Evolutionary conservation across 2,797 vertebrate genomes (phyloP), one percentile per base, ranked within the genome.

Genomic region (Oreochromis mossambicus): DNA sequence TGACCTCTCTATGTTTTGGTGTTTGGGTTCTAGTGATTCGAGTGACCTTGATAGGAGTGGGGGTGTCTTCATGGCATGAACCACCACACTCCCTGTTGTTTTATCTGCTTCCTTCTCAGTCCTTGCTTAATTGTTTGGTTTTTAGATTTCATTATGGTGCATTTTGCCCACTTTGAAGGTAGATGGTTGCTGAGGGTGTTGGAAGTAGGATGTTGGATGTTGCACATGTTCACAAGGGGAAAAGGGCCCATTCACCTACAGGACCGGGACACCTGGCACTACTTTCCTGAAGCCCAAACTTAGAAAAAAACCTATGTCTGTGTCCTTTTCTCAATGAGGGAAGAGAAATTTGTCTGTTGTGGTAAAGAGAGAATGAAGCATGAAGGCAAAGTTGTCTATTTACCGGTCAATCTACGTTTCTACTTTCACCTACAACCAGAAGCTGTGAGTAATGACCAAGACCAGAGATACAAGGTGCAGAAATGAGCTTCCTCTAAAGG

Each of bases 61-160:
- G 56, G 0, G 15, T 61, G 29, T 61, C 29, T 34, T 61, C 9
- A 0, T 61, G 15, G 29, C 56, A 34, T 34, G 3, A 61, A 34
- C 29, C 55, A 0, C 26, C 8, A 56, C 26, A 9, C 55, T 56
- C 0, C 26, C 8, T 9, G 1, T 10, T 56, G 26, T 56, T 17
- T 8, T 17, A 9, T 56, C 55, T 32, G 55, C 5, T 5, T 58
- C 26, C 26, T 29, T 17, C 55, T 58, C 26, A 58, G 55, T 58
- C 2, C 1, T 61, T 36, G 17, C 9, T n/a, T 61, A 36, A 61
- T 19, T 61, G 0, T 61, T 12, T 61, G 32, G 56, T 36, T 61
- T 36, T 61, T 61, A 61, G 17, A n/a, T 61, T 0, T 61, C 34
- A 34, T 34, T 19, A 10, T 61, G 56, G 56, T 61, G 56, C 0